Evolutionary conservation across 37 sponge, comb jelly and placozoan species (phyloP), one percentile per base, ranked within the genome.

Genomic region (Tethya wilhelma): DNA sequence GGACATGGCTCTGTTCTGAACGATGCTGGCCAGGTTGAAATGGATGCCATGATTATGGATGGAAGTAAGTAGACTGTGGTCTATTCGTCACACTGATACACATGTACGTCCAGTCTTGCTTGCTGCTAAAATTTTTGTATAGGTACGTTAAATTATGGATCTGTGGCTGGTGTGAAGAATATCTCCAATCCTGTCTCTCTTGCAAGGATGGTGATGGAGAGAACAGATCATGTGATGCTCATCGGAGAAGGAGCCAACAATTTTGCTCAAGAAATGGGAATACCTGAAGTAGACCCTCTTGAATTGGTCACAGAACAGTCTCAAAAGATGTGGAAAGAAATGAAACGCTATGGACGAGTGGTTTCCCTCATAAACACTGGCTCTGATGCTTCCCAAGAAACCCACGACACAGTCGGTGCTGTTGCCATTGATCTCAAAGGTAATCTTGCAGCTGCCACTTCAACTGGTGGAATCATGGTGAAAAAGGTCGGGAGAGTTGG

Each of bases 341-440:
- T 55, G 41, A n/a, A 67, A 9, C 64, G 78, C 26, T 91, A 86
- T 53, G 34, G 34, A 4, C 68, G 7, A 70, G 84, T 87, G 1
- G 70, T 84, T 29, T 44, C 78, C 0, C 38, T 69, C 9, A 38
- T 30, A 0, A 84, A 80, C 42, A 69, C 68, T 36, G 26, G 12
- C 32, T 36, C 46, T 33, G 59, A 28, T 37, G 12, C 6, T 1
- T 8, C 26, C 57, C 60, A 37, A 1, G 43, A 32, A 17, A 19
- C n/a, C n/a, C 94, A 86, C 63, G 94, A 87, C 64, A 94, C 95
- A 20, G 95, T 94, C 1, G 95, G 95, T 34, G 95, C 91, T 17
- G 95, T 94, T 32, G 91, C 89, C 53, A 70, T 79, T 4, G 95
- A 94, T 63, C 73, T 65, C 42, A 66, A 80, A 58, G 95, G 95